These are phyloP conservation scores for Bembecia ichneumoniformis DNA, from an alignment of 2,888 invertebrate genomes.

Conservation along the genomic window DNA sequence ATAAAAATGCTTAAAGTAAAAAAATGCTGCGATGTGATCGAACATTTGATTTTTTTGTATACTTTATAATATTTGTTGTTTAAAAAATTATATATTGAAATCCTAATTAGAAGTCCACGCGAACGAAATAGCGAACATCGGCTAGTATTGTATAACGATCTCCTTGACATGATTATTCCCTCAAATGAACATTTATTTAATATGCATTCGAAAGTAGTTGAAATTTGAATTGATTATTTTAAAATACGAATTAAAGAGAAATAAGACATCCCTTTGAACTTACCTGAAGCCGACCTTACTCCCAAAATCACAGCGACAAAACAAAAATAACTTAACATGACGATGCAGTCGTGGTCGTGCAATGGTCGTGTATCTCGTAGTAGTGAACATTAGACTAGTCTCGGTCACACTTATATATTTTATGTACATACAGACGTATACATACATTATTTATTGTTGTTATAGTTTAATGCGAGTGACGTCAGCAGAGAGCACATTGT, in stretches of 20 bases:
- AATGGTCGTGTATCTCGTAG: not conserved
- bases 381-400: not conserved
- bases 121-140: too few relatives aligned
- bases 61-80: too few relatives aligned
- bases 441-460: not conserved
- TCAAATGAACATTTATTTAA: not conserved
- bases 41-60: too few relatives aligned
- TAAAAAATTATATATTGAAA: too few relatives aligned
- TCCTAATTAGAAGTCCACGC: too few relatives aligned
- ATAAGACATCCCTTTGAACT: constrained; percentile 12
- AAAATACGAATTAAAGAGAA: not conserved
- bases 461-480: not conserved
- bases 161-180: not conserved
- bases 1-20: too few relatives aligned
- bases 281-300: constrained; percentile 32
- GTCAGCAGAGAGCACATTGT: constrained; percentile 1
- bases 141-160: not conserved
- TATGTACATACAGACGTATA: too few relatives aligned
- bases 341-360: constrained; percentile 1
- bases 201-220: not conserved
- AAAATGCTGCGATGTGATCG: too few relatives aligned
- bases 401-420: constrained; percentile 1
- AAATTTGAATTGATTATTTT: not conserved
- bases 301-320: constrained; percentile 34
- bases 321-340: constrained; percentile 30